Conservation (phyloP, 2,113 vertebrate species). For the Aythya baeri region DNA sequence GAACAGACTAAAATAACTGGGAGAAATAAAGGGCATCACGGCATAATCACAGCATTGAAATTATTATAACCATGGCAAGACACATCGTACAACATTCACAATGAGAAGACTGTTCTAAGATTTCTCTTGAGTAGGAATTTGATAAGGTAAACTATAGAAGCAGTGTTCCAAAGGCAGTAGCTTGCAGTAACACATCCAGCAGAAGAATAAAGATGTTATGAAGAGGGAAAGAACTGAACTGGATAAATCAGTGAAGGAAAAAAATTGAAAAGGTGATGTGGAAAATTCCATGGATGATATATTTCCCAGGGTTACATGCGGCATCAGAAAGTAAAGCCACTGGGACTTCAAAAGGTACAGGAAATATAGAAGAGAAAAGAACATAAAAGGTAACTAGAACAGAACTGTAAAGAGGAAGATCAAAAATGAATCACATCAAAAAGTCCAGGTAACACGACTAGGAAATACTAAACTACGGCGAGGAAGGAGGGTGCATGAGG, state of each 20-base stretch:
- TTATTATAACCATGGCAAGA: not conserved
- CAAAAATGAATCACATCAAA: not conserved
- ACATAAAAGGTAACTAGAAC: not conserved
- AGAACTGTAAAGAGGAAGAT: not conserved
- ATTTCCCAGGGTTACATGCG: not conserved
- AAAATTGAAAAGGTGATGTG: not conserved
- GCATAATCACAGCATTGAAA: not conserved
- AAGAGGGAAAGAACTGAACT: not conserved
- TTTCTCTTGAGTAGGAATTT: not conserved
- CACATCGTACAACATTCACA: not conserved
- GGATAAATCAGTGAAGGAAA: not conserved
- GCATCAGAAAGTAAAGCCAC: not conserved
- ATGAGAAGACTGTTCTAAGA: not conserved
- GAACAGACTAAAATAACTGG: slow-evolving; percentile 15
- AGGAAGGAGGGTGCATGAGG: not conserved
- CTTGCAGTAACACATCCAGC: not conserved
- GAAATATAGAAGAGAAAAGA: not conserved
- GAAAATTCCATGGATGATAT: not conserved
- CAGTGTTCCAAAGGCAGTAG: not conserved
- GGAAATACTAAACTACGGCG: not conserved
- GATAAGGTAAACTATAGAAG: not conserved
- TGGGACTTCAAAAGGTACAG: not conserved
- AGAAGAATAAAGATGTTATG: not conserved
- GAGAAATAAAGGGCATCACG: not conserved
- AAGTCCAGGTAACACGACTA: not conserved